A percentile compares a stretch with the other conserved stretches of the same genome.
These are phyloP conservation scores for Chascanopsetta lugubris DNA, from an alignment of 2,113 vertebrate genomes.

Conservation along the genomic window DNA sequence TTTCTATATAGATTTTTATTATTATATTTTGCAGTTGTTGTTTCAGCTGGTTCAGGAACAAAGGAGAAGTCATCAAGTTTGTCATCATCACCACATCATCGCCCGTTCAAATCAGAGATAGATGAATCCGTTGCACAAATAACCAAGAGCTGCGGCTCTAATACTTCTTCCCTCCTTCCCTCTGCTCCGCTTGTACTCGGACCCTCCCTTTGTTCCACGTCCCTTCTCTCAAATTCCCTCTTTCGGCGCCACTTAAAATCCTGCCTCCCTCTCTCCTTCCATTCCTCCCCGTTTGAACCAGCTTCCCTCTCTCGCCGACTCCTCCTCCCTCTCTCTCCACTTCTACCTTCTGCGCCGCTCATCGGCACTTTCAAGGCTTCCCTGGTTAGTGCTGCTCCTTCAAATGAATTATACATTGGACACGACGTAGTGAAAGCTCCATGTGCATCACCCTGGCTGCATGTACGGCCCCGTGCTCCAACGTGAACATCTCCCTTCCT, in stretches of 20 bases:
- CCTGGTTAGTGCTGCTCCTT: slow-evolving; percentile 68
- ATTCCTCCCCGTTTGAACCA: too few species aligned
- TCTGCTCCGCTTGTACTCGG: neutral
- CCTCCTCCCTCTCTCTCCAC: slow-evolving; percentile 43
- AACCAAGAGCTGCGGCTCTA: too few species aligned
- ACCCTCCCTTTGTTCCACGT: slow-evolving; percentile 46
- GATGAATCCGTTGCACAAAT: too few species aligned
- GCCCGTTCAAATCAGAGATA: too few species aligned
- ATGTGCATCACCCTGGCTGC: slow-evolving; percentile 37
- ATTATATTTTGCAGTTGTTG: too few species aligned
- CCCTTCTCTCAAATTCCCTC: slow-evolving; percentile 50
- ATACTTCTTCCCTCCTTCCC: neutral
- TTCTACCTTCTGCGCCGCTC: slow-evolving; percentile 55
- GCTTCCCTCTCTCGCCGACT: slow-evolving; percentile 51
- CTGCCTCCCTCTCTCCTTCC: slow-evolving; percentile 58
- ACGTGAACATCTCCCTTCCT: slow-evolving; percentile 33
- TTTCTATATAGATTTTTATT: too few species aligned
- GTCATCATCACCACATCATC: too few species aligned
- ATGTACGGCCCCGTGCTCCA: slow-evolving; percentile 38
- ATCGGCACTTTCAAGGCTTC: slow-evolving; percentile 64
- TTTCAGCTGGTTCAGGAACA: too few species aligned
- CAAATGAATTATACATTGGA: slow-evolving; percentile 77
- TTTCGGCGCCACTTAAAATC: slow-evolving; percentile 43
- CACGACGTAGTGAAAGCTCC: slow-evolving; percentile 69
- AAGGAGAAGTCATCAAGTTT: too few species aligned